Conservation (phyloP, 2,797 vertebrate genomes). For the Siniperca obscura region DNA sequence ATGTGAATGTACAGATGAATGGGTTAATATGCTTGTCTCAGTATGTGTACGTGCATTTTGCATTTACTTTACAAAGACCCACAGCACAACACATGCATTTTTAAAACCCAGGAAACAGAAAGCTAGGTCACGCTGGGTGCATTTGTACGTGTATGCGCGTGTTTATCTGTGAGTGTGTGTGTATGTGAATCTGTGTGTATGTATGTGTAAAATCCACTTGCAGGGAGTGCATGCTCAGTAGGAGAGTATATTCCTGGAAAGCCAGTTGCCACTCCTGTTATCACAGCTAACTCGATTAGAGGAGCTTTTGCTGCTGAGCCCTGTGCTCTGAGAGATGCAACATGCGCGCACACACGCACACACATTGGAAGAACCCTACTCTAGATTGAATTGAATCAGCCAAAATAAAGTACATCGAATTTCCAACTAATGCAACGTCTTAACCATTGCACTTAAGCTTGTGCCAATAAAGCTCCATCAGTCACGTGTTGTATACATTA, state of each 20-base stretch:
- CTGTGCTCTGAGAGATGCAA: slow-evolving; percentile 39
- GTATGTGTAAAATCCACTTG: slow-evolving; percentile 56
- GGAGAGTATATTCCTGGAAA: slow-evolving; percentile 76
- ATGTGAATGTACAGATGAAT: slow-evolving; percentile 38
- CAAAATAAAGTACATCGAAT: slow-evolving; percentile 38
- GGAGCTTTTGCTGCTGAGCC: slow-evolving; percentile 53
- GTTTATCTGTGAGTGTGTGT: slow-evolving; percentile 14
- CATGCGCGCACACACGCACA: not conserved
- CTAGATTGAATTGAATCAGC: slow-evolving; percentile 46
- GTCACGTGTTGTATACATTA: not conserved
- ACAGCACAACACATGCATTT: slow-evolving; percentile 49
- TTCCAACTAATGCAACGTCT: slow-evolving; percentile 12
- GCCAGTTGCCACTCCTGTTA: slow-evolving; percentile 74
- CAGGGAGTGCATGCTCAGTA: slow-evolving; percentile 51
- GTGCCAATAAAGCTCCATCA: slow-evolving; percentile 24
- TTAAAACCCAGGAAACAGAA: slow-evolving; percentile 49
- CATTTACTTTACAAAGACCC: slow-evolving; percentile 52
- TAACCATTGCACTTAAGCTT: slow-evolving; percentile 27
- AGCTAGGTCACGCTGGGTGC: slow-evolving; percentile 36
- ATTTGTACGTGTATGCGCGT: slow-evolving; percentile 17
- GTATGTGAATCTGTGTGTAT: not conserved
- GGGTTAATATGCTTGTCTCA: slow-evolving; percentile 58
- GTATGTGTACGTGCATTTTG: slow-evolving; percentile 60
- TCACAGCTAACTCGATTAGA: slow-evolving; percentile 77
- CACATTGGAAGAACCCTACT: not conserved